phyloP scores from a whole-genome alignment of 2,113 vertebrate genomes.

The Girardinichthys multiradiatus region DNA sequence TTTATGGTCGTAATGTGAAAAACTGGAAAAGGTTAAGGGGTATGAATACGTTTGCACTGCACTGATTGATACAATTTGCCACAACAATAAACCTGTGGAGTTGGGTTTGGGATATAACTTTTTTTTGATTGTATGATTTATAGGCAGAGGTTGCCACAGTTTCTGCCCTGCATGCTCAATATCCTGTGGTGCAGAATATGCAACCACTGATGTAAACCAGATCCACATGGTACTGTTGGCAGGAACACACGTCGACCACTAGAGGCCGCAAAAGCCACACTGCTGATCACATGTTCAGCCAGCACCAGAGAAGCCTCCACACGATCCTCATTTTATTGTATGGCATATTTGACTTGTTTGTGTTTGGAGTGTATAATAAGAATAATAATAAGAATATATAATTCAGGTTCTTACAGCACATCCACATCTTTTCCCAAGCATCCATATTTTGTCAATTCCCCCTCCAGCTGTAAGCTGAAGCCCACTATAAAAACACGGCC shows the following conservation, averaged over 20 bases:
- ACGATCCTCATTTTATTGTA: not conserved
- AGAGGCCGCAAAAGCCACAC: constrained; percentile 65
- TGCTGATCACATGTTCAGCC: constrained; percentile 26
- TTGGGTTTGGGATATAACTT: constrained; percentile 38
- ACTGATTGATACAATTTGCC: constrained; percentile 30
- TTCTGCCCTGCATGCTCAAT: constrained; percentile 73
- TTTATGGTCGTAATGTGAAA: too few relatives aligned
- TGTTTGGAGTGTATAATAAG: not conserved
- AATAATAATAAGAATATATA: not conserved
- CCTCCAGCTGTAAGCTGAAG: constrained; percentile 11
- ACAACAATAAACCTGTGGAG: constrained; percentile 42
- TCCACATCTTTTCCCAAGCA: constrained; percentile 51
- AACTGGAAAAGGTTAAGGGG: too few relatives aligned
- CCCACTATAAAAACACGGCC: constrained; percentile 50
- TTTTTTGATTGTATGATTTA: constrained; percentile 62
- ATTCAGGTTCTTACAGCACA: constrained; percentile 5
- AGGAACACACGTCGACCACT: constrained; percentile 34
- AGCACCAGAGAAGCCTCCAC: not conserved
- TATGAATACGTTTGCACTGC: constrained; percentile 29
- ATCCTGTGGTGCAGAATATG: constrained; percentile 65
- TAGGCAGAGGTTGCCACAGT: constrained; percentile 67
- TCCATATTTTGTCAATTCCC: constrained; percentile 32
- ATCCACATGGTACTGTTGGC: constrained; percentile 63
- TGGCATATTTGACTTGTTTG: not conserved
- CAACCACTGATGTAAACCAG: constrained; percentile 73